These are phyloP conservation scores for Girardinichthys multiradiatus DNA, from an alignment of 2,113 vertebrate species.

Conservation along the genomic window DNA sequence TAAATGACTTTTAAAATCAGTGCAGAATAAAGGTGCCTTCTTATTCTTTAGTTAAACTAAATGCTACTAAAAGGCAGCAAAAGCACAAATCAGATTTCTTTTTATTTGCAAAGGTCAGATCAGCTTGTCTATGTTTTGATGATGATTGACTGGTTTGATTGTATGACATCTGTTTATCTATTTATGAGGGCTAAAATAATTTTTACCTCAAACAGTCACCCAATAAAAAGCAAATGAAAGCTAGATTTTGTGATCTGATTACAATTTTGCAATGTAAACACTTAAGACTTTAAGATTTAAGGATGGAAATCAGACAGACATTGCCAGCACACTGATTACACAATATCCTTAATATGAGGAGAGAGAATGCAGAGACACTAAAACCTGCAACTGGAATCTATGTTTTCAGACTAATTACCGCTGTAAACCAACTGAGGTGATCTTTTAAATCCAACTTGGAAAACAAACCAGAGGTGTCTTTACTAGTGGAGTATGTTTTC, in stretches of 20 bases:
- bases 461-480: slow-evolving; percentile 32
- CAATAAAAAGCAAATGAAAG: not conserved
- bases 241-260: not conserved
- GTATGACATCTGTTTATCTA: not conserved
- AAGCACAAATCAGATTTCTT: not conserved
- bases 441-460: slow-evolving; percentile 11
- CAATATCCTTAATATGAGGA: not conserved
- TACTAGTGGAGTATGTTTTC: slow-evolving; percentile 27
- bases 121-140: not conserved
- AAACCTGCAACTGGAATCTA: not conserved
- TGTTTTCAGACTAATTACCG: slow-evolving; percentile 1
- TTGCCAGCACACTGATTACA: not conserved
- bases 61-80: not conserved
- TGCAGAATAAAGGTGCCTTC: not conserved
- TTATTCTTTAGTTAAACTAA: not conserved
- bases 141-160: not conserved
- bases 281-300: not conserved
- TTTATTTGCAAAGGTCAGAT: not conserved
- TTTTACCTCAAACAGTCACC: not conserved
- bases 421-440: slow-evolving; percentile 2
- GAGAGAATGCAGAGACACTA: not conserved
- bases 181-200: not conserved
- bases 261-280: no score
- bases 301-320: not conserved
- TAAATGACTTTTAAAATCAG: not conserved